Base-by-base conservation (phyloP, 2,113 vertebrate species). In the Nothoprocta perdicaria region DNA sequence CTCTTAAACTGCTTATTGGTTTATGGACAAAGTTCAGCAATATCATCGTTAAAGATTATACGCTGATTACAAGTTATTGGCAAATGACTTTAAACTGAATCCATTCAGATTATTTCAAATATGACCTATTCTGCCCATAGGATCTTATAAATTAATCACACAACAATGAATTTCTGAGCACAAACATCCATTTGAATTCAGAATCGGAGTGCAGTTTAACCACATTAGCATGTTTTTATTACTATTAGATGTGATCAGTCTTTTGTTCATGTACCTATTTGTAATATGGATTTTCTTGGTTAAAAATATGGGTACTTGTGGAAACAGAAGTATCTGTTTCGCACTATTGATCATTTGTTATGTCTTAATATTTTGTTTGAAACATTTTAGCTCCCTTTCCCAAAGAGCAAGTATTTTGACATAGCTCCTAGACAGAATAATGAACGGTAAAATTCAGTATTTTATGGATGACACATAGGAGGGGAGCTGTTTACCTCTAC, bases 1-100 rank as follows among this genome's bases (percentile, higher is more conserved):
- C 58, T 91, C 50, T 80, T 96, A 95, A 88, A 91, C 73, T 94
- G 58, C 85, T 88, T 94, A 89, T 95, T 96, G 91, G 77, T 95
- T 92, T 92, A 94, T 75, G 43, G 80, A 22, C 58, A 86, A 81
- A 87, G 90, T 94, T 95, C 84, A 85, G 80, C 80, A 92, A 67
- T 95, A 83, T 90, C 86, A 93, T 93, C 19, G 7, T 86, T 93
- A 91, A 88, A 72, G 31, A 94, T 89, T 92, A 86, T 87, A 83
- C 88, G 83, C 80, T 96, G 90, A 96, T 96, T 89, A 85, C 62
- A 80, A 60, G 62, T 90, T 95, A 92, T 94, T 86, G 90, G 77
- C 88, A 93, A 93, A 94, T 68, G 4, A 78, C 75, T 92, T 90
- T 78, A 92, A 84, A 95, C 15, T 68, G 72, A 90, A 84, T 83